Evolutionary conservation across 2,888 invertebrate species (phyloP), one percentile per base, ranked within the genome.

Genomic region (Cryptosula pallasiana): DNA sequence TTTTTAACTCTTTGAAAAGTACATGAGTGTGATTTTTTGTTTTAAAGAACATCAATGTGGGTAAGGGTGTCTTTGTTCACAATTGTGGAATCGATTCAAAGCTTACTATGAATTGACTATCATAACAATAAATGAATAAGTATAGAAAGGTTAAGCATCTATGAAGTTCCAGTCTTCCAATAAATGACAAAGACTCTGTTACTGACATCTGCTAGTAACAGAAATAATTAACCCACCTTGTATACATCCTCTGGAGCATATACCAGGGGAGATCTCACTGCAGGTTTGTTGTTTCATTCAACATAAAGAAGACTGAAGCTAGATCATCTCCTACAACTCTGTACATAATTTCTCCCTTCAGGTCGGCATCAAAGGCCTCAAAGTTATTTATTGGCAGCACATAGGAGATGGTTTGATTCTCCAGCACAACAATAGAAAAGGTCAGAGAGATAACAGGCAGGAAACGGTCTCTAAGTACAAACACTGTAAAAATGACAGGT

Each of bases 281-380:
- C 13, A 16, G 32, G 32, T 32, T 32, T 63, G 63, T 63, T 63
- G 34, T 63, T 32, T 25, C 63, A 63, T 63, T 63, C 63, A 63
- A 63, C 20, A 20, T 27, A 34, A 63, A 63, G 63, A 63, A 63
- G 1, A 63, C 63, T 29, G n/a, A 34, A 32, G 63, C 27, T 13
- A 63, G 27, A 32, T 63, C 63, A 20, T 32, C 32, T 20, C 32
- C 27, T 32, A 63, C n/a, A 20, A 63, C 63, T 32, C 63, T 25
- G 63, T 63, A 63, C 3, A 63, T n/a, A 5, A 63, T 27, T 27
- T 13, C 9, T 13, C 63, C 63, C 3, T 63, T 63, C 9, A 63
- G 32, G n/a, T 63, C 63, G 13, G 63, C 9, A 32, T 63, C 63
- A 13, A 63, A 27, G 16, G 63, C 63, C 32, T 32, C 13, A 27